Percentiles rank a stretch among this genome's conserved stretches.
Conservation (phyloP, 1,140 invertebrate species). For the Zaprionus nigranus region DNA sequence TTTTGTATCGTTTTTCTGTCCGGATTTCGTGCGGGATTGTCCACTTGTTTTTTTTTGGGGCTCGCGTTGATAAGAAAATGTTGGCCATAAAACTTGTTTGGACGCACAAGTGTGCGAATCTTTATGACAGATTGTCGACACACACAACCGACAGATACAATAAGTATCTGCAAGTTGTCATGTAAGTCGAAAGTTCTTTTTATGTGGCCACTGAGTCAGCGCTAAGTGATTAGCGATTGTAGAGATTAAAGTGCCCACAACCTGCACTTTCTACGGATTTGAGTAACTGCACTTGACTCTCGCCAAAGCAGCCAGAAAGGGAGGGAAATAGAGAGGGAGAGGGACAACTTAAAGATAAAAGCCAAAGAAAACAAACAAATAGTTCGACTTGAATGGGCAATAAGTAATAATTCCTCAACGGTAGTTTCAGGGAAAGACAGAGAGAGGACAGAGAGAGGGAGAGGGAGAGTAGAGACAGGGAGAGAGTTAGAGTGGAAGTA, state of each 20-base stretch:
- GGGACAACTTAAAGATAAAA: constrained; percentile 19
- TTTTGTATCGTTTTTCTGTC: constrained; percentile 20
- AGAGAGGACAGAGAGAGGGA: background rate
- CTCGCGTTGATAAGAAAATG: constrained; percentile 37
- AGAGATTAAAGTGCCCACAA: constrained; percentile 11
- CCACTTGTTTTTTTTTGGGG: constrained; percentile 15
- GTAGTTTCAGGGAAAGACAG: constrained; percentile 2
- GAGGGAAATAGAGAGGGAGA: background rate
- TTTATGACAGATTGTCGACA: constrained; percentile 14
- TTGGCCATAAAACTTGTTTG: constrained; percentile 41
- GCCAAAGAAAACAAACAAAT: constrained; percentile 37
- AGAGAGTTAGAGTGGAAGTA: constrained; percentile 3
- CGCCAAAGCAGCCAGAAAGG: background rate
- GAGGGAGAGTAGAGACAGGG: background rate
- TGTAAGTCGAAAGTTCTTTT: constrained; percentile 29
- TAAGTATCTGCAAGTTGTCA: constrained; percentile 7
- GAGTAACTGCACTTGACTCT: constrained; percentile 17
- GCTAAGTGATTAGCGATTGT: constrained; percentile 13
- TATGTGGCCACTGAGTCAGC: constrained; percentile 25
- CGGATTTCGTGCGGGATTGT: constrained; percentile 7
- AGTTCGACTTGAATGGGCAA: constrained; percentile 17
- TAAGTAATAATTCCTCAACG: constrained; percentile 20
- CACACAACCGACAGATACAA: constrained; percentile 11
- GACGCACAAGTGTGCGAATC: constrained; percentile 29
- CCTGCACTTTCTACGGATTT: constrained; percentile 13